A percentile compares a stretch with the other conserved stretches of the same genome.
These are phyloP conservation scores for Argyrosomus regius DNA, from an alignment of 2,797 vertebrate species.

Conservation along the genomic window DNA sequence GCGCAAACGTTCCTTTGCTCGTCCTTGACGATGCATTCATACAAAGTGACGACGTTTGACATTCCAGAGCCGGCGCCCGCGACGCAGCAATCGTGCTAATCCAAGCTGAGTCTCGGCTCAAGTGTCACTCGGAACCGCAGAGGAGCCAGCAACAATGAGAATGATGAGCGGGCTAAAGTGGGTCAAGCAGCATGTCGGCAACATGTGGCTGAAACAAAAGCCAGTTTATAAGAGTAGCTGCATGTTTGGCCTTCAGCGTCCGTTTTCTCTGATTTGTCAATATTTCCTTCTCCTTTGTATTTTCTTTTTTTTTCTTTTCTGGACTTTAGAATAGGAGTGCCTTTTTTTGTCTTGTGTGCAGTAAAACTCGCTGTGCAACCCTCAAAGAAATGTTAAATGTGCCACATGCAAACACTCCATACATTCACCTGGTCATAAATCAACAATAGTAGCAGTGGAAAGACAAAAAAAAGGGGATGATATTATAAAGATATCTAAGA, in stretches of 20 bases:
- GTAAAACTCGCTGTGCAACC: too few species aligned
- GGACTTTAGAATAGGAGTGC: too few species aligned
- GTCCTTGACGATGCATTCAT: not conserved
- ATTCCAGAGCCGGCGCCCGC: not conserved
- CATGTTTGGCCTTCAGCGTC: not conserved
- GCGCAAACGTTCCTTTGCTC: not conserved
- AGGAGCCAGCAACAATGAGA: too few species aligned
- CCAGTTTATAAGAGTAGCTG: not conserved
- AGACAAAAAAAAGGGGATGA: too few species aligned
- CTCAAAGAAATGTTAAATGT: too few species aligned
- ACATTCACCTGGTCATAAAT: too few species aligned
- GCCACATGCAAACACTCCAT: too few species aligned
- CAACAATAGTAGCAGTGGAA: too few species aligned
- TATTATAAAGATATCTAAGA: too few species aligned
- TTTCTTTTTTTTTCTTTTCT: not conserved
- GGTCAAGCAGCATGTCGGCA: not conserved
- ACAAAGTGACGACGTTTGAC: not conserved
- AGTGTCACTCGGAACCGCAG: not conserved
- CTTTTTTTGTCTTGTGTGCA: not conserved
- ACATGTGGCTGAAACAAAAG: conserved; percentile 3
- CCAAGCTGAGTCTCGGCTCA: not conserved
- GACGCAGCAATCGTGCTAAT: not conserved
- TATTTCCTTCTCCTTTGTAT: not conserved
- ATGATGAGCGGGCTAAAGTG: not conserved
- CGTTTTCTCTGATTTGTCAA: not conserved